These are phyloP conservation scores for Microplitis manilae DNA, from an alignment of 2,888 invertebrate genomes.

Conservation along the genomic window DNA sequence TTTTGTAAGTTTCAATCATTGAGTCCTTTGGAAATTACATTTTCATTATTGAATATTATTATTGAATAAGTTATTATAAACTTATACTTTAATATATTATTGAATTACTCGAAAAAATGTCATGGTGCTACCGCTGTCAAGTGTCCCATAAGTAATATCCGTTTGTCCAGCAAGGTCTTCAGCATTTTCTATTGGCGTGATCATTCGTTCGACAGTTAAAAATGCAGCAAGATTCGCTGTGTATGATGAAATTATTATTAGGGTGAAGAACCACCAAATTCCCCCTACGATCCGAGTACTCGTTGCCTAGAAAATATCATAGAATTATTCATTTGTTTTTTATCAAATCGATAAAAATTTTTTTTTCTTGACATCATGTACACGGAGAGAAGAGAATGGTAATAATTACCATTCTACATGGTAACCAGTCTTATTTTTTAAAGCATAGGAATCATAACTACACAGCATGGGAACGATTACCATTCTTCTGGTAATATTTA, in stretches of 20 bases:
- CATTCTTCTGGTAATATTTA: too few species aligned
- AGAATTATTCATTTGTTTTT: conserved; percentile 4
- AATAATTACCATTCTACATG: too few species aligned
- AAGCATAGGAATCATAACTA: too few species aligned
- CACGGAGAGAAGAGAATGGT: too few species aligned
- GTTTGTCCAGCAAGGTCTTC: conserved; percentile 89
- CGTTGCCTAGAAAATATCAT: conserved; percentile 72
- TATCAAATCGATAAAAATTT: not conserved
- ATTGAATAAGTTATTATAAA: conserved; percentile 1
- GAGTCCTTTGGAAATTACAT: conserved; percentile 78
- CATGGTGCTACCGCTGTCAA: conserved; percentile 89
- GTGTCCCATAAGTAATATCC: conserved; percentile 87
- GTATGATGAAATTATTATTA: conserved; percentile 92
- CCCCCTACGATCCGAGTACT: conserved; percentile 88
- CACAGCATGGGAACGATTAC: too few species aligned
- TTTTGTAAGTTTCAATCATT: conserved; percentile 90
- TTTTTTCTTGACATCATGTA: not conserved
- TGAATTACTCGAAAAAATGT: conserved; percentile 84
- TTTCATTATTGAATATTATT: conserved; percentile 8
- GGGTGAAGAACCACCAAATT: conserved; percentile 94
- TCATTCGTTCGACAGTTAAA: conserved; percentile 90
- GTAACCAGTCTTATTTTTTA: too few species aligned
- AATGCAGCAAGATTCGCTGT: conserved; percentile 94
- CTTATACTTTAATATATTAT: not conserved
- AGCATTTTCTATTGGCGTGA: conserved; percentile 87